Conservation (phyloP, 2,797 vertebrate genomes). For the Hozukius guyotensis region DNA sequence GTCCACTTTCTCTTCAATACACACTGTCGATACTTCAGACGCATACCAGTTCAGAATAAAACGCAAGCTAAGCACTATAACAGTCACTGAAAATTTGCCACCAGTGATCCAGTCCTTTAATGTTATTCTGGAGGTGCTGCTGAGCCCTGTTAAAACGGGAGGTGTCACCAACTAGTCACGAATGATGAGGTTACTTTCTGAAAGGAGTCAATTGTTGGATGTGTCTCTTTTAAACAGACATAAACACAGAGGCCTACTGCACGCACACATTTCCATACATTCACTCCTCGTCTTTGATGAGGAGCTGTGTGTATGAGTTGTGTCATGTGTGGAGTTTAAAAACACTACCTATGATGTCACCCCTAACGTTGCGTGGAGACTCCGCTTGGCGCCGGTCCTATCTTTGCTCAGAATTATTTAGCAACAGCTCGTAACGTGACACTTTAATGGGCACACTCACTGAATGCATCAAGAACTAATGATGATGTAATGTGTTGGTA, state of each 20-base stretch:
- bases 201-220: conserved; percentile 1
- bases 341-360: conserved; percentile 57
- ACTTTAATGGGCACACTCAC: conserved; percentile 54
- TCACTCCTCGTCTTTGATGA: conserved; percentile 4
- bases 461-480: conserved; percentile 30
- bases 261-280: not conserved
- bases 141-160: conserved; percentile 24
- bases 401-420: conserved; percentile 72
- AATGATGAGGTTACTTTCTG: conserved; percentile 3
- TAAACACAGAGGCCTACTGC: conserved; percentile 5
- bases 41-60: conserved; percentile 2
- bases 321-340: conserved; percentile 17
- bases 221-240: conserved; percentile 33
- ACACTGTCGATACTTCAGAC: not conserved
- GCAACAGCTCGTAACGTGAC: conserved; percentile 59
- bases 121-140: conserved; percentile 34
- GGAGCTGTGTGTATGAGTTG: not conserved
- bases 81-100: not conserved
- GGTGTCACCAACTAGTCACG: conserved; percentile 36
- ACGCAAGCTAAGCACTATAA: not conserved
- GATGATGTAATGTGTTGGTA: conserved; percentile 23
- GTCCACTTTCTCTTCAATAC: not conserved
- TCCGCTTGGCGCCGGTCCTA: conserved; percentile 40
- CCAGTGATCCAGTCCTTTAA: not conserved
- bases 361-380: conserved; percentile 26